A percentile compares a stretch with the other conserved stretches of the same genome.
Conservation (phyloP, 2,888 invertebrate genomes). For the Diplazon laetatorius region DNA sequence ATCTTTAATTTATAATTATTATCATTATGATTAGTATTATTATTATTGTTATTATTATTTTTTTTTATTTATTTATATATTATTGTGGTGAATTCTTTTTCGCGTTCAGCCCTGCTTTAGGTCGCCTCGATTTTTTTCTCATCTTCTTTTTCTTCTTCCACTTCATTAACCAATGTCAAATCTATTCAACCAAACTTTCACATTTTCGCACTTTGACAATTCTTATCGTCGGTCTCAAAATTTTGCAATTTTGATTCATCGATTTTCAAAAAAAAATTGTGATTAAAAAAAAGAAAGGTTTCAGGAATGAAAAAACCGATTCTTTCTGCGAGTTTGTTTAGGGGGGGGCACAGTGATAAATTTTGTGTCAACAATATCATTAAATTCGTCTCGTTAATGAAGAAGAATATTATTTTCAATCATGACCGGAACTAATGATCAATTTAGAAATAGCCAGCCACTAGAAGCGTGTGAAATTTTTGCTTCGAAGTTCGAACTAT, state of each 20-base stretch:
- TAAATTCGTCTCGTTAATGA: constrained; percentile 2
- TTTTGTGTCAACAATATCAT: constrained; percentile 24
- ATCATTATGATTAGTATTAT: constrained; percentile 11
- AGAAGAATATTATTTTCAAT: no score
- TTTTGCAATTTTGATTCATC: background rate
- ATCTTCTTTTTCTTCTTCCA: constrained; percentile 21
- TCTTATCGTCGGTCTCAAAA: constrained; percentile 11
- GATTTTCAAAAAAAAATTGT: background rate
- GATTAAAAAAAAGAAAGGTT: background rate
- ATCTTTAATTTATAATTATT: constrained; percentile 21
- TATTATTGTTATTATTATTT: constrained; percentile 25
- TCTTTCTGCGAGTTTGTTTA: background rate
- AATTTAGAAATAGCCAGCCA: no score
- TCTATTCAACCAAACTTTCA: constrained; percentile 26
- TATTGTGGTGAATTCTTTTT: background rate
- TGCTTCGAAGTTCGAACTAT: no score
- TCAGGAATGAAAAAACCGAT: constrained; percentile 1
- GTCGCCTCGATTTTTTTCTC: background rate
- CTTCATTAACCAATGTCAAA: constrained; percentile 9
- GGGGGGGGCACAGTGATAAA: constrained; percentile 12
- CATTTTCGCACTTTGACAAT: constrained; percentile 6
- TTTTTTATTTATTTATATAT: constrained; percentile 20
- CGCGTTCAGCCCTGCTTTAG: no score
- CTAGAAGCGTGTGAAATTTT: no score
- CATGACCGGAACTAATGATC: no score